Conservation (phyloP, 2,888 invertebrate species). For the Camptogramma bilineatum region DNA sequence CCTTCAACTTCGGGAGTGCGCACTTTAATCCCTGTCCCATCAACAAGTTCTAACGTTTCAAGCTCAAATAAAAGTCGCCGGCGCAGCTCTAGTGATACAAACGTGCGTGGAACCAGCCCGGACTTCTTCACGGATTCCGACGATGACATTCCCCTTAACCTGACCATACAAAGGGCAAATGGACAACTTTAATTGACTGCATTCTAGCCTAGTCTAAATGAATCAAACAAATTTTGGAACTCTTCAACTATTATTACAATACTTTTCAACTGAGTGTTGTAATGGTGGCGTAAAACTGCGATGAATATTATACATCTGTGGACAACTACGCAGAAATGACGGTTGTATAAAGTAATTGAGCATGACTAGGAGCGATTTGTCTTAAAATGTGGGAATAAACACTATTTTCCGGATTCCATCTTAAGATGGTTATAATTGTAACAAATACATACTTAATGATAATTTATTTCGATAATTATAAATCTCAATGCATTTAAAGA, state of each 20-base stretch:
- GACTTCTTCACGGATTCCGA: conserved; percentile 64
- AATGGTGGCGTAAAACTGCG: background rate
- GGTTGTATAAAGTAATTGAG: background rate
- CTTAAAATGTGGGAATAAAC: too few species aligned
- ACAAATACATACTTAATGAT: conserved; percentile 8
- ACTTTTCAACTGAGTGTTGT: too few species aligned
- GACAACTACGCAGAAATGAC: background rate
- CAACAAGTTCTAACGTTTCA: background rate
- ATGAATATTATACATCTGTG: background rate
- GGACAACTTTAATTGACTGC: conserved; percentile 2
- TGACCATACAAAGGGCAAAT: conserved; percentile 54
- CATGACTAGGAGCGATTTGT: background rate
- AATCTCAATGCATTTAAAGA: conserved; percentile 10
- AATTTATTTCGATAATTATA: conserved; percentile 11
- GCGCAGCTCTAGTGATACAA: background rate
- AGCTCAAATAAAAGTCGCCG: background rate
- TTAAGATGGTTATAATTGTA: background rate
- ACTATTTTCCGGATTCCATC: too few species aligned
- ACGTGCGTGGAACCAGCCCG: conserved; percentile 5
- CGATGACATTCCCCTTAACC: conserved; percentile 72
- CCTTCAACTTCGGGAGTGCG: background rate
- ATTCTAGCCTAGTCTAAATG: background rate
- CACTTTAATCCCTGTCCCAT: background rate
- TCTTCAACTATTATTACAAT: too few species aligned
- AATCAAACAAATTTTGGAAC: background rate